These are phyloP conservation scores for Trachymyrmex septentrionalis DNA, from an alignment of 1,140 invertebrate genomes.

Conservation along the genomic window DNA sequence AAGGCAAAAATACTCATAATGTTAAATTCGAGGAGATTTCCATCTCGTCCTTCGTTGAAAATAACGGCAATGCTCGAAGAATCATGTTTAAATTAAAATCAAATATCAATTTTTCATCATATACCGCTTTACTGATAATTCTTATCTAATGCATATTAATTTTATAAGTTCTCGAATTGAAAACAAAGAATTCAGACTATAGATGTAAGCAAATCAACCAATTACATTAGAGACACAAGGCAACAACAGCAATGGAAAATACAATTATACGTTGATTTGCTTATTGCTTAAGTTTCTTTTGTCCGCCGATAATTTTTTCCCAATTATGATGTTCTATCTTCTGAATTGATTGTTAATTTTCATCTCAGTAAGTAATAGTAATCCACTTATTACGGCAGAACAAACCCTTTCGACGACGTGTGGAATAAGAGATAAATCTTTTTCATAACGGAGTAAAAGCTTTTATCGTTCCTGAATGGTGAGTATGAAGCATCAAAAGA, in stretches of 20 bases:
- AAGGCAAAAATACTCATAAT: conserved; percentile 54
- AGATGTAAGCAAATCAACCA: no score
- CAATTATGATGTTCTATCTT: no score
- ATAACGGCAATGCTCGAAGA: conserved; percentile 12
- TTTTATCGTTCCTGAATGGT: not conserved
- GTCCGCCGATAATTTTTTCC: no score
- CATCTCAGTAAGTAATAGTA: not conserved
- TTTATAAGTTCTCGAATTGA: not conserved
- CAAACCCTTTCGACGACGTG: not conserved
- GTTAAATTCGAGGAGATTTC: conserved; percentile 40
- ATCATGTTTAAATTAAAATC: conserved; percentile 25
- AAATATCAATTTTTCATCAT: not conserved
- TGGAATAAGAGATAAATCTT: not conserved
- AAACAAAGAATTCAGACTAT: not conserved
- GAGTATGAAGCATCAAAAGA: conserved; percentile 53
- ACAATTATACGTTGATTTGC: no score
- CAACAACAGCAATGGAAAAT: no score
- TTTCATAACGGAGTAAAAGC: not conserved
- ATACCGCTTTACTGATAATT: not conserved
- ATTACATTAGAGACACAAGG: no score
- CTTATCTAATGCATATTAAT: not conserved
- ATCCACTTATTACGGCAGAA: not conserved
- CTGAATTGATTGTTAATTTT: not conserved
- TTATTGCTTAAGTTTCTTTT: no score
- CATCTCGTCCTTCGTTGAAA: conserved; percentile 68